A percentile compares a stretch with the other conserved stretches of the same genome.
Evolutionary conservation across 2,888 invertebrate species (phyloP).

Genomic region (Drosophila ochracea): DNA sequence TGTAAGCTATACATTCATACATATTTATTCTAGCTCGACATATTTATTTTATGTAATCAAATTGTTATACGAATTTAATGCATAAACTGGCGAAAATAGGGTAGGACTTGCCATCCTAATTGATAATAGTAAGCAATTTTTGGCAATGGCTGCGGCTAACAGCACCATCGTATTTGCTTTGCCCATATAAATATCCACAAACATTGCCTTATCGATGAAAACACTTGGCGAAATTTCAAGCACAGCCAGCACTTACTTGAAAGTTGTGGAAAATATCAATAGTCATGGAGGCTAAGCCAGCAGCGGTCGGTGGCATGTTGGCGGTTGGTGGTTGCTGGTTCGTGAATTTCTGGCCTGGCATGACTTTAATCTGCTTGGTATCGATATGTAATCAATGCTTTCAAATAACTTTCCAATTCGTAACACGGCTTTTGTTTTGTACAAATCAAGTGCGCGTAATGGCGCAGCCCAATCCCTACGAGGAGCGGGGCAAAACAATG

Average conservation of each 20-base stretch:
- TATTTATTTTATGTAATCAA: neutral
- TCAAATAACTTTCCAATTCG: conserved; percentile 71
- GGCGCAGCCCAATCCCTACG: conserved; percentile 41
- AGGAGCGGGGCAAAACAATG: conserved; percentile 48
- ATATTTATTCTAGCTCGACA: neutral
- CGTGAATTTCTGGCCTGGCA: conserved; percentile 9
- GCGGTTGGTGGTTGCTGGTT: conserved; percentile 9
- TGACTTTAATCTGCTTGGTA: conserved; percentile 30
- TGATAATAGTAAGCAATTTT: conserved; percentile 46
- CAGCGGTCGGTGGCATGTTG: conserved; percentile 6
- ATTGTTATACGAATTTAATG: neutral
- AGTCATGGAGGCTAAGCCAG: conserved; percentile 25
- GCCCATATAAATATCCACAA: conserved; percentile 33
- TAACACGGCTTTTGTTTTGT: conserved; percentile 71
- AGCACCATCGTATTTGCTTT: conserved; percentile 23
- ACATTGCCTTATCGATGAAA: conserved; percentile 61
- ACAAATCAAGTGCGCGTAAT: conserved; percentile 63
- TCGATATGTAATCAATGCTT: conserved; percentile 75
- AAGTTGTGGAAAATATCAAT: conserved; percentile 63
- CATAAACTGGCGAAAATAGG: neutral
- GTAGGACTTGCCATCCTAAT: conserved; percentile 27
- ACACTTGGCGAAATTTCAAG: conserved; percentile 30
- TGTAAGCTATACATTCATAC: neutral
- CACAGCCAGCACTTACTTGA: conserved; percentile 25
- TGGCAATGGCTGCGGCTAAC: conserved; percentile 16